Base-by-base conservation (phyloP, 2,113 vertebrate genomes). In the Orthonyx spaldingii region DNA sequence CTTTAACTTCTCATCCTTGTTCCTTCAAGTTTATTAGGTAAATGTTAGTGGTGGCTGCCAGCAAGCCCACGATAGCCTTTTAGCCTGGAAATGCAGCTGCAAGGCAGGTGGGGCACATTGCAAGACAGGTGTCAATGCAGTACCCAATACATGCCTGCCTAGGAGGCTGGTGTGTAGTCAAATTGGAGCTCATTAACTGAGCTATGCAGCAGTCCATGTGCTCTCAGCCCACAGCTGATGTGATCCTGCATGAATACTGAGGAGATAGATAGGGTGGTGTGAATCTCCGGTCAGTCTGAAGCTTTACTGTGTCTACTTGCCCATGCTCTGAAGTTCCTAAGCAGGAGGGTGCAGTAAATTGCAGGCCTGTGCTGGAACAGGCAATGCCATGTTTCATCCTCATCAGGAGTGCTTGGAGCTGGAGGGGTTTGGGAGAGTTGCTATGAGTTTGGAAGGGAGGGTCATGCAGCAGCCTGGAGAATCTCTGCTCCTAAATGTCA, bases 21-120 rank as follows among this genome's bases (percentile, higher is more conserved):
- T 77, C 39, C 22, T 75, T 82, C 35, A 28, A 1, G 41, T 72
- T 79, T 42, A 7, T 63, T 63, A 39, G 49, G 8, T 47, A 42
- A 42, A 49, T 42, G 39, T 52, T 0, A 3, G 41, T 56, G 50
- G 64, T 84, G 15, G 47, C 72, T 2, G 5, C 60, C 41, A 39
- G 59, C 55, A 72, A 74, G 81, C 12, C n/a, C 55, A 33, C 0
- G 0, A 18, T 7, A 53, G 59, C 4, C 2, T 69, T 63, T 84
- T 28, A 88, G 68, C 14, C 42, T 74, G 81, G 60, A 61, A 63
- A 35, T n/a, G 50, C 14, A 50, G 85, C 55, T 56, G 4, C 16
- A 66, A 17, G 72, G 52, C 52, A 55, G 35, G 10, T 1, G 19
- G 65, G 33, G 23, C 23, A 21, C 1, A 2, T 7, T 30, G 69